Evolutionary conservation across 53 echinoderm and acorn worm genomes (phyloP), one percentile per base, ranked within the genome.

Genomic region (Zoroaster sp.): DNA sequence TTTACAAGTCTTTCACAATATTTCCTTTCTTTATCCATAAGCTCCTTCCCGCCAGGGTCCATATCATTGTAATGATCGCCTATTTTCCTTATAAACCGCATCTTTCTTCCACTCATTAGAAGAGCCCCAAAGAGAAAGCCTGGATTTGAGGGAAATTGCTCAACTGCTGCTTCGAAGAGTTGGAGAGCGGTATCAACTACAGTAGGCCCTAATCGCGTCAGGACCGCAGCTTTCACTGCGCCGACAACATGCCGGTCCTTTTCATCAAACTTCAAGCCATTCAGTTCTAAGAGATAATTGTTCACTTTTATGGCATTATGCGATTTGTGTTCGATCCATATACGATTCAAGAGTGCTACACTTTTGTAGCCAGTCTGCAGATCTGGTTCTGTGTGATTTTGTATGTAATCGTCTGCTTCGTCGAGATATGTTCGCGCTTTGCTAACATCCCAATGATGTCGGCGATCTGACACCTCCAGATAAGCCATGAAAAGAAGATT

Each of bases 291-390:
- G 21, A 54, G 78, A 34, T 53, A 39, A 9, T 7, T 0, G 0
- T 37, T 39, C 0, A 78, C 78, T n/a, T 55, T 5, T n/a, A 15
- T 30, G 55, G 3, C 40, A 35, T 78, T 54, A 3, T 7, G 55
- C 5, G 53, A 54, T 36, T 59, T 78, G 59, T 78, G 6, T 20
- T 78, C 55, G 23, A 78, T 78, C 55, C 59, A 55, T n/a, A 78
- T 53, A 55, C 78, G 78, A 78, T 78, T 78, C 59, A 78, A 35
- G 20, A 54, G 21, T 14, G 78, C 59, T 13, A 78, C 78, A 78
- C 20, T 20, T 39, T 13, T 55, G 39, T 78, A 78, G 55, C 78
- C 78, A 37, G 33, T 39, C 15, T 49, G 75, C 30, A 54, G 20
- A 10, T 31, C 4, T 18, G 5, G n/a, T 1, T 34, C 35, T 31